Evolutionary conservation across 2,797 vertebrate genomes (phyloP).

Genomic region (Alouatta caraya): DNA sequence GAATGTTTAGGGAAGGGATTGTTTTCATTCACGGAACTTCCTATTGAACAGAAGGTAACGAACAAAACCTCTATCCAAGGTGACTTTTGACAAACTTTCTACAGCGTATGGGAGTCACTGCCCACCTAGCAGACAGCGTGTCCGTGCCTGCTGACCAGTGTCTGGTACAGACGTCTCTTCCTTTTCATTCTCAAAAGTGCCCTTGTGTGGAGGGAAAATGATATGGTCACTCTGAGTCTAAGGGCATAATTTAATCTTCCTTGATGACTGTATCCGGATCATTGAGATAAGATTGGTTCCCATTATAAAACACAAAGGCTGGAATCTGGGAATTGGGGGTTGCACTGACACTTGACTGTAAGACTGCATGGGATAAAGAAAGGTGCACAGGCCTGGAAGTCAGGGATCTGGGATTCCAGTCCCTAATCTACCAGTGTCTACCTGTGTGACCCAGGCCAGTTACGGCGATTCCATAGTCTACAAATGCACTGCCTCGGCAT

Average conservation of each 20-base stretch:
- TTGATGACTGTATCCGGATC: not conserved
- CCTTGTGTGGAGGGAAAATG: not conserved
- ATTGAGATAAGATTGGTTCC: not conserved
- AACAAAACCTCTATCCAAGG: not conserved
- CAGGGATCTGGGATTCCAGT: rapidly evolving
- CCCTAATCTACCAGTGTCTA: rapidly evolving
- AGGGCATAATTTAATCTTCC: not conserved
- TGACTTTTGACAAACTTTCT: not conserved
- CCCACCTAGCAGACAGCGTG: not conserved
- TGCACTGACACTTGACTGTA: rapidly evolving
- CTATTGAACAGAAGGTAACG: not conserved
- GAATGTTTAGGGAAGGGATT: not conserved
- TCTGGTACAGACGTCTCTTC: rapidly evolving
- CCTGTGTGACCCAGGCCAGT: not conserved
- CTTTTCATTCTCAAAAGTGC: not conserved
- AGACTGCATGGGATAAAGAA: not conserved
- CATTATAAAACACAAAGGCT: not conserved
- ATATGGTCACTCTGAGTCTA: not conserved
- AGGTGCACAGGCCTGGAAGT: not conserved
- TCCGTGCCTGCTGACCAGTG: rapidly evolving
- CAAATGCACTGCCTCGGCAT: not conserved
- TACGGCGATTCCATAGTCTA: not conserved
- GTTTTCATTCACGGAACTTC: not conserved
- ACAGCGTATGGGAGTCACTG: rapidly evolving
- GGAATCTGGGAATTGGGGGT: too few species aligned